Base-by-base conservation (phyloP, 1,140 invertebrate species). In the Nephotettix cincticeps region DNA sequence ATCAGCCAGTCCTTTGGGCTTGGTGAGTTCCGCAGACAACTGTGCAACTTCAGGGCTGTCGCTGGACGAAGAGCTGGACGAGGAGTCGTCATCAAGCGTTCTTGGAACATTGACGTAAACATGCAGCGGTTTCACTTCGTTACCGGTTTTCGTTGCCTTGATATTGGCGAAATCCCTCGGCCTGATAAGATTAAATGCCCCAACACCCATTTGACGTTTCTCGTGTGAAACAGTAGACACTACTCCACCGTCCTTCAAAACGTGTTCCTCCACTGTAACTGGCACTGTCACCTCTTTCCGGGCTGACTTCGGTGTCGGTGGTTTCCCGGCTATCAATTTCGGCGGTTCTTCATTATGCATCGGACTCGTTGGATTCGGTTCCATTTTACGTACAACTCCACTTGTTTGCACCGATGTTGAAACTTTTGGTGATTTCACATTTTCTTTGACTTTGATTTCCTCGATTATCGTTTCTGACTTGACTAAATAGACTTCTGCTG, bases 371-470 rank as follows among this genome's bases (percentile, higher is more conserved):
- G 72, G 72, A 75, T 74, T 77, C 45, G 30, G 1, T 4, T 74
- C 51, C 17, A 80, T 75, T 76, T 77, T 81, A 1, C 80, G 75
- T n/a, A 85, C 68, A 58, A 84, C 80, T 28, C 81, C 81, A 73
- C 79, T 83, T 2, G 84, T 86, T 72, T 86, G 84, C 11, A 76
- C 83, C 0, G 81, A 81, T 0, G 83, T 84, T 1, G 84, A 86
- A 0, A 86, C 83, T 75, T 85, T 86, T 68, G 80, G 75, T 73
- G 69, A 66, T 72, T 63, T 71, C 66, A 84, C 84, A 67, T 79
- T 75, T 68, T 65, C 65, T 72, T 63, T 71, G 64, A 72, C 75
- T 71, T 76, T 77, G 54, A 76, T 71, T 72, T 75, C 77, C 74
- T 76, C 78, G 67, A 75, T 71, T 11, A 75, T 54, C 0, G 73